Conservation (phyloP, 1,140 invertebrate species). For the Oppia nitens region DNA sequence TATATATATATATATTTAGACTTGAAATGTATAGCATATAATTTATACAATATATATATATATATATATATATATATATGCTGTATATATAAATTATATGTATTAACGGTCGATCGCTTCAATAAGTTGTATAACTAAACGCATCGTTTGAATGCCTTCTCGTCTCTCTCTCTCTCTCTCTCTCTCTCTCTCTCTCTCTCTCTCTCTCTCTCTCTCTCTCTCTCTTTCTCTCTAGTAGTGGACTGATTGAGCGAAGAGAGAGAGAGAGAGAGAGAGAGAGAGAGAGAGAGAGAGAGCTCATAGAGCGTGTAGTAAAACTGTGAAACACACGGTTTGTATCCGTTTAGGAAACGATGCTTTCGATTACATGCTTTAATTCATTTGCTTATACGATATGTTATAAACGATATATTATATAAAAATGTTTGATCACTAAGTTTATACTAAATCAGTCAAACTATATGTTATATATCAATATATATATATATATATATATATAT, state of each 20-base stretch:
- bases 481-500: too few species aligned
- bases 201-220: neutral
- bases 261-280: slow-evolving; percentile 1
- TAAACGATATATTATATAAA: too few species aligned
- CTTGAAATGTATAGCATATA: too few species aligned
- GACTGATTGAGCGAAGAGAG: neutral
- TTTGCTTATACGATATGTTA: too few species aligned
- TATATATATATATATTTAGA: too few species aligned
- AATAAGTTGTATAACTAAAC: neutral
- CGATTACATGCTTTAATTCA: neutral
- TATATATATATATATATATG: neutral
- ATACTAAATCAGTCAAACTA: too few species aligned
- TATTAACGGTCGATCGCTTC: neutral
- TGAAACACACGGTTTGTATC: neutral
- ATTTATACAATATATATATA: too few species aligned
- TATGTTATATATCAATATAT: too few species aligned
- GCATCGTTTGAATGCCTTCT: neutral
- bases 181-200: neutral
- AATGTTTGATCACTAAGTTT: too few species aligned
- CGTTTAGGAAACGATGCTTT: neutral
- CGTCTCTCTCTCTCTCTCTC: neutral
- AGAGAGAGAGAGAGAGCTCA: too few species aligned
- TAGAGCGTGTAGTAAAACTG: too few species aligned
- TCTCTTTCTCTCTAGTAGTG: slow-evolving; percentile 10
- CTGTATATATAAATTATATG: too few species aligned